phyloP scores from a whole-genome alignment of 2,113 vertebrate genomes.

The Mustela lutreola region DNA sequence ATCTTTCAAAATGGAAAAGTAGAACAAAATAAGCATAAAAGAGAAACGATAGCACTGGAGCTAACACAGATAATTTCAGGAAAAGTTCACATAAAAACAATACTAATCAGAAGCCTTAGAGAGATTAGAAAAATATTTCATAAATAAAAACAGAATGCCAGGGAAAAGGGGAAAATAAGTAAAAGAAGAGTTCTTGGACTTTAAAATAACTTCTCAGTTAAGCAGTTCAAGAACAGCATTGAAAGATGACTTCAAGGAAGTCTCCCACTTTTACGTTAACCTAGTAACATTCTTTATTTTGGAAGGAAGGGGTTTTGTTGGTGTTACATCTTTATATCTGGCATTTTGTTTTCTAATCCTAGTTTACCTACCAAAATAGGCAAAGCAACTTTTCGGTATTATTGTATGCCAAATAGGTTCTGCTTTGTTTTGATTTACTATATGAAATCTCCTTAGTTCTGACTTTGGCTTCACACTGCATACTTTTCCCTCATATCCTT shows the following conservation, averaged over 20 bases:
- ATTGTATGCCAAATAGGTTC: not conserved
- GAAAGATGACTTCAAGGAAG: not conserved
- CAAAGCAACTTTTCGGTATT: not conserved
- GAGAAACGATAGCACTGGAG: not conserved
- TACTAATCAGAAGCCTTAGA: not conserved
- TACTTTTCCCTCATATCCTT: not conserved
- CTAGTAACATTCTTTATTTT: conserved; percentile 1
- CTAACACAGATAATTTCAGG: not conserved
- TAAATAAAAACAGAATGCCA: conserved; percentile 5
- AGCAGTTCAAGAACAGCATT: not conserved
- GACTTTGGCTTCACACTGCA: not conserved
- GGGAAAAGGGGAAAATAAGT: not conserved
- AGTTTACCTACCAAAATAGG: conserved; percentile 15
- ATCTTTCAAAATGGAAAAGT: not conserved
- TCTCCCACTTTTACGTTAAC: not conserved
- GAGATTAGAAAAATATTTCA: not conserved
- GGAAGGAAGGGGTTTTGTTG: not conserved
- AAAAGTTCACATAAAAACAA: not conserved
- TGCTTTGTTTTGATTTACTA: not conserved
- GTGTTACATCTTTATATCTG: not conserved
- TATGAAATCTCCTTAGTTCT: not conserved
- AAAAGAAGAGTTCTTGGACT: not conserved
- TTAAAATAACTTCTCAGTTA: conserved; percentile 3
- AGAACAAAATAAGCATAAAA: not conserved
- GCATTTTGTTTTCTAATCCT: not conserved